Evolutionary conservation across 2,113 vertebrate genomes (phyloP).

Genomic region (Zapus hudsonius): DNA sequence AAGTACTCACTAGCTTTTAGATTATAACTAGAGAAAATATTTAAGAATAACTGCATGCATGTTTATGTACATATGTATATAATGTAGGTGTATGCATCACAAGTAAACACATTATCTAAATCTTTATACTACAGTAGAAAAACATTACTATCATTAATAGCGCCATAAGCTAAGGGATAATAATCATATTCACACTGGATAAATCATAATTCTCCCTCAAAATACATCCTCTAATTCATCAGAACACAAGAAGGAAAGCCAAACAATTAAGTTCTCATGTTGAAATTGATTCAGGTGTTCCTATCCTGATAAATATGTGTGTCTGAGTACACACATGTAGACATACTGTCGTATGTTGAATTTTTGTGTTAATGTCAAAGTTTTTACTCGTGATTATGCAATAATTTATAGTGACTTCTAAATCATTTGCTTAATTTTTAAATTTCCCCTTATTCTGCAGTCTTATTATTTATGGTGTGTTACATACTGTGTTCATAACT

Average conservation of each 20-base stretch:
- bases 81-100: not conserved
- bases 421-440: constrained; percentile 31
- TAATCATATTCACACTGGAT: not conserved
- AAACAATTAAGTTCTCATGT: constrained; percentile 6
- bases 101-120: not conserved
- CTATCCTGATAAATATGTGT: not conserved
- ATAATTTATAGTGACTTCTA: constrained; percentile 48
- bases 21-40: not conserved
- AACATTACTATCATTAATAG: not conserved
- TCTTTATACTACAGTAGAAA: not conserved
- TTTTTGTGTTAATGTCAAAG: constrained; percentile 80
- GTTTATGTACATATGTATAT: not conserved
- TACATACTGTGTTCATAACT: constrained; percentile 41
- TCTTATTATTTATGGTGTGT: constrained; percentile 37
- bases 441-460: constrained; percentile 42
- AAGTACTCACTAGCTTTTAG: not conserved
- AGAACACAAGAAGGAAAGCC: not conserved
- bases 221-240: not conserved
- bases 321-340: fast-evolving
- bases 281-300: not conserved
- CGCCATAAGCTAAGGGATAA: not conserved
- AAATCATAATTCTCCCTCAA: not conserved
- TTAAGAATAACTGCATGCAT: not conserved
- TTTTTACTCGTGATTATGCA: constrained; percentile 72
- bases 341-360: constrained; percentile 52